Base-by-base conservation (phyloP, 2,797 vertebrate species). In the Hypotaenidia okinawae region DNA sequence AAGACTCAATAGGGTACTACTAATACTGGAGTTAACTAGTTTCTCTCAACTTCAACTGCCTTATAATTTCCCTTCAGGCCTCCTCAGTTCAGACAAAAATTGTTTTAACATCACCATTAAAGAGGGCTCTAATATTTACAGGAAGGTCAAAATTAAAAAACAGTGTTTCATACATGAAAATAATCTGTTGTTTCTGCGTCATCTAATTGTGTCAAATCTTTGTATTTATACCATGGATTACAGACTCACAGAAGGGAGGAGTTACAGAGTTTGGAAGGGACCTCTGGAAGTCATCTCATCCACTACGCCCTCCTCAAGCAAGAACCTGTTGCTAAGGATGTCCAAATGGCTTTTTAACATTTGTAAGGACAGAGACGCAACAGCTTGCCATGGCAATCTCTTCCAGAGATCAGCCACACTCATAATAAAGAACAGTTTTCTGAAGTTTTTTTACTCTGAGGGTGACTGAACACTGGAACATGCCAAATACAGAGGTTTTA, bases 321-420 rank as follows among this genome's bases (percentile, higher is more conserved):
- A 49, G 1, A 93, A 5, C 14, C 39, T n/a, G 8, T 33, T 82
- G 22, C 16, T n/a, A 39, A 74, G 35, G 21, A 75, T 9, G 18
- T 35, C 19, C 5, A 78, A 37, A 13, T 3, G 1, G 2, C 7
- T 91, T 82, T 62, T 66, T 4, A 75, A 23, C 37, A 28, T 58
- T 54, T 83, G 12, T 6, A 52, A 52, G 16, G 9, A 4, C 7
- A 9, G 16, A 74, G 11, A 49, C 15, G 47, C 6, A 5, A 55
- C 5, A 74, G 23, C 4, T 7, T 62, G 13, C 25, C 14, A 70
- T 14, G 11, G 14, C 17, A 87, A 22, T 4, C 10, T 63, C 13
- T 47, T 12, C 10, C 13, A 32, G 13, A 43, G n/a, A 7, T 89
- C 0, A 0, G 27, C 35, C 41, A 47, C 5, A 0, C 3, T 11